Conservation (phyloP, 2,797 vertebrate species). For the Nothura maculosa region DNA sequence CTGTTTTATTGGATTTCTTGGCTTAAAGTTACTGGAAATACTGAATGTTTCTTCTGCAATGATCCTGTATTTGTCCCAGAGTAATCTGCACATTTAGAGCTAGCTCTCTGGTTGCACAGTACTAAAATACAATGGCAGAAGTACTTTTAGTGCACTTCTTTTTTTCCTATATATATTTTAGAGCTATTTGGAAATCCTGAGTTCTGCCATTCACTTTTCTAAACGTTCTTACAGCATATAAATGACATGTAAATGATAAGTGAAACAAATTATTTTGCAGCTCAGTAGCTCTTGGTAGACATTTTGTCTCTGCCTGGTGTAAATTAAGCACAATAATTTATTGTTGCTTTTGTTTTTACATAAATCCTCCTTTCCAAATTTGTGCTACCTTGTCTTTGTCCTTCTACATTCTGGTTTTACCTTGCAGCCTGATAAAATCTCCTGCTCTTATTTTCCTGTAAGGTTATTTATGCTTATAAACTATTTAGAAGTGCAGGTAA, state of each 20-base stretch:
- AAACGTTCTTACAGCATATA: background rate
- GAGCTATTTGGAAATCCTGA: background rate
- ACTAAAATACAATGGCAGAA: background rate
- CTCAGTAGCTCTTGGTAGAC: background rate
- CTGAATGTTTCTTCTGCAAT: slow-evolving; percentile 52
- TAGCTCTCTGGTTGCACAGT: background rate
- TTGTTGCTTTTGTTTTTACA: background rate
- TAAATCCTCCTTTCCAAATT: background rate
- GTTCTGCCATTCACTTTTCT: background rate
- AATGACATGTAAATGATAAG: background rate
- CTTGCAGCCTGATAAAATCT: background rate
- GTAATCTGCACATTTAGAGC: background rate
- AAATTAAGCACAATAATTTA: background rate
- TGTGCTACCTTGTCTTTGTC: background rate
- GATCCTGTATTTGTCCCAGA: slow-evolving; percentile 52
- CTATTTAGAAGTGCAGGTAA: background rate
- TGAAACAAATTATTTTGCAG: background rate
- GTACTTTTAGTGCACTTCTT: background rate
- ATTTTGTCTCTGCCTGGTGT: background rate
- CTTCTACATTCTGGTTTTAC: background rate
- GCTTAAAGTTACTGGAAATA: slow-evolving; percentile 62
- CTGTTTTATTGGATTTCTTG: slow-evolving; percentile 60
- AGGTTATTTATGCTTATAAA: background rate
- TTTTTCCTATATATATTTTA: background rate
- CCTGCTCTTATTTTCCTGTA: background rate